Evolutionary conservation across 2,888 invertebrate genomes (phyloP), one percentile per base, ranked within the genome.

Genomic region (Micropterix aruncella): DNA sequence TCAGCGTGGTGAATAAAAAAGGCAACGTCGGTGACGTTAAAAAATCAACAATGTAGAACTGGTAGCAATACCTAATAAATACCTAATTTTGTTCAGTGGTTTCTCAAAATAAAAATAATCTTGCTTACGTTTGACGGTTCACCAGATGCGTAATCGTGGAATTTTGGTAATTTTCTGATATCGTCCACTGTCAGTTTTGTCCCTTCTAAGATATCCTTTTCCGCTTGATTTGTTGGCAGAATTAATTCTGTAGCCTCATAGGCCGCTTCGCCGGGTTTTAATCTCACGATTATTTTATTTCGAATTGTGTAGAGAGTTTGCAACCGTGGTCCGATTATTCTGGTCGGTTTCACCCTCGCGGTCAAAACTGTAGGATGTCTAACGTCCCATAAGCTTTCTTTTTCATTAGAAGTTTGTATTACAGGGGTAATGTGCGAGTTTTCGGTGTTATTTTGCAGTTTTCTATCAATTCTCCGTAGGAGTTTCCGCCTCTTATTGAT

Each of bases 91-190:
- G 27, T 27, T 5, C 12, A 27, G 12, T 27, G 27, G 5, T 27
- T 7, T 27, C 12, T 27, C 7, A 27, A 27, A 27, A 45, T 37
- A n/a, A n/a, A n/a, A n/a, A n/a, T n/a, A n/a, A n/a, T n/a, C n/a
- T n/a, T n/a, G 40, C 47, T 27, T 12, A 73, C 73, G 60, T 70
- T 74, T 2, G 73, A 70, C 43, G 73, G 73, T 49, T 56, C 54
- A 16, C 75, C 76, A 44, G 66, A 63, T 27, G 66, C 59, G 56
- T 75, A 76, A 50, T 73, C 66, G 51, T 65, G 60, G 52, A 75
- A 77, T 51, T 67, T 61, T 1, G 73, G 69, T 50, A 74, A 65
- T 48, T 65, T 66, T 56, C 57, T 69, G 18, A 76, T 74, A 52
- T 75, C 69, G 53, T 73, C 72, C 17, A 73, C 45, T 38, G 58